Percentiles rank a stretch among this genome's conserved stretches.
These are phyloP conservation scores for Parus major DNA, from an alignment of 2,113 vertebrate genomes.

Conservation along the genomic window DNA sequence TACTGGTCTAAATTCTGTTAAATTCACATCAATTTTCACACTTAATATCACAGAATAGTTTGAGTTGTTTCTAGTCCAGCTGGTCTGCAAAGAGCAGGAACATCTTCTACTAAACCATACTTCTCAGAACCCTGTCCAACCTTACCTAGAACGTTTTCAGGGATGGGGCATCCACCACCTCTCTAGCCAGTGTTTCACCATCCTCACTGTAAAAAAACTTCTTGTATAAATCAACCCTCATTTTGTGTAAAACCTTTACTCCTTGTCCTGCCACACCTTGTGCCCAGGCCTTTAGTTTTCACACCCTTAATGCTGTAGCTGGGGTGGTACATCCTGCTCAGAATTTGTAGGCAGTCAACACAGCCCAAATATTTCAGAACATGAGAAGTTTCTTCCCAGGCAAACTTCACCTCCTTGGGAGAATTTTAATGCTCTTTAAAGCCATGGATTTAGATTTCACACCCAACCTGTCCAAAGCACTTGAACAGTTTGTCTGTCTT, in stretches of 20 bases:
- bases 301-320: neutral
- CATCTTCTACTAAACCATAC: neutral
- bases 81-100: neutral
- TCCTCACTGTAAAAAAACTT: neutral
- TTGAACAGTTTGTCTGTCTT: neutral
- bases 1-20: neutral
- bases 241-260: neutral
- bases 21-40: neutral
- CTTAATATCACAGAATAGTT: neutral
- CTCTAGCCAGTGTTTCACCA: neutral
- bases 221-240: too few relatives aligned
- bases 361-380: neutral
- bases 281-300: neutral
- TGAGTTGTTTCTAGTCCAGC: neutral
- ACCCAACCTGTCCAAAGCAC: neutral
- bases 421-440: neutral
- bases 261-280: neutral
- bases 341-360: neutral
- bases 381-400: neutral
- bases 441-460: neutral
- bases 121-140: neutral
- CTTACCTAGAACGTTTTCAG: neutral
- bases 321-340: neutral
- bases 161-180: neutral
- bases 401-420: neutral